Evolutionary conservation across 2,888 invertebrate species (phyloP).

Genomic region (Pollenia labialis): DNA sequence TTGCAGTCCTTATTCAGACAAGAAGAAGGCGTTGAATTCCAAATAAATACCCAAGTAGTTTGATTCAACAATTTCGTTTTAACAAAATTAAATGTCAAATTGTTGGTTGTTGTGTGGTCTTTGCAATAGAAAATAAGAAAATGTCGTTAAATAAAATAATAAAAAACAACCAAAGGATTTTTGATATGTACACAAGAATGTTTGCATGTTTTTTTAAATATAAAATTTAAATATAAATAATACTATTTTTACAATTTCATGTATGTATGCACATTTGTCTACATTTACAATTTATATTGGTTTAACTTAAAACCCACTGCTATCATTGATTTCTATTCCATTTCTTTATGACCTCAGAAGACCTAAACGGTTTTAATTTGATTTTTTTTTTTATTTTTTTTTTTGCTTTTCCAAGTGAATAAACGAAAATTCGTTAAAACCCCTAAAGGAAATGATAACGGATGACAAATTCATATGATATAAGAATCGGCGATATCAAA

Average conservation of each 20-base stretch:
- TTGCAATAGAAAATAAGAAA: slow-evolving; percentile 20
- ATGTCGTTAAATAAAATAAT: slow-evolving; percentile 32
- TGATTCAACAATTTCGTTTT: slow-evolving; percentile 51
- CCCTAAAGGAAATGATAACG: not conserved
- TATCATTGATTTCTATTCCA: slow-evolving; percentile 43
- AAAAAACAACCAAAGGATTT: too few species aligned
- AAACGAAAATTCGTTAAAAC: not conserved
- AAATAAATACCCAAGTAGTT: not conserved
- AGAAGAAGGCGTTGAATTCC: not conserved
- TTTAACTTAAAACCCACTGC: slow-evolving; percentile 18
- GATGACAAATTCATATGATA: too few species aligned
- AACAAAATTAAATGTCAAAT: slow-evolving; percentile 72
- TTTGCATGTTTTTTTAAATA: not conserved
- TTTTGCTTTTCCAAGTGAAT: not conserved
- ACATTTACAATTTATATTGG: slow-evolving; percentile 31
- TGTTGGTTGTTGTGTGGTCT: slow-evolving; percentile 56
- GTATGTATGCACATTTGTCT: not conserved
- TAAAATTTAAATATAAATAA: slow-evolving; percentile 22
- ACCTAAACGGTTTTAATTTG: not conserved
- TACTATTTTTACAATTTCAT: not conserved
- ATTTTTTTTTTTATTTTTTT: not conserved
- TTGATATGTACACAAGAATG: not conserved
- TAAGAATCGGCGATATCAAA: too few species aligned
- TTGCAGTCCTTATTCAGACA: too few species aligned
- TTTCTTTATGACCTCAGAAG: slow-evolving; percentile 5